These are phyloP conservation scores for Aphidius ervi DNA, from an alignment of 1,140 invertebrate genomes.

Conservation along the genomic window DNA sequence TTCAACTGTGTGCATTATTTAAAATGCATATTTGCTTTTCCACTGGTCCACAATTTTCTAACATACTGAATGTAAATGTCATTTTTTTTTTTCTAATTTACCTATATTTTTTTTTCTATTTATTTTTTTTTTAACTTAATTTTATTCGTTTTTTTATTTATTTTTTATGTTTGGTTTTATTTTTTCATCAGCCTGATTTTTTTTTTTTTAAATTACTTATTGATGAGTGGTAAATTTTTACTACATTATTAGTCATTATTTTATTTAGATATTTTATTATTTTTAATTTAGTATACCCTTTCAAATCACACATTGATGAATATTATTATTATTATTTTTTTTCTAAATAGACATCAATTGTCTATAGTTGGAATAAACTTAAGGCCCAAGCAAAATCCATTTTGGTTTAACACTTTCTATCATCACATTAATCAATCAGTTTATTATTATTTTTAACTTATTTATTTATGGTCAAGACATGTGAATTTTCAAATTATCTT, in stretches of 20 bases:
- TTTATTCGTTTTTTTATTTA: too few species aligned
- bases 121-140: too few species aligned
- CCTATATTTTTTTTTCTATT: too few species aligned
- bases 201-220: too few species aligned
- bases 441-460: slow-evolving; percentile 2
- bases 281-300: slow-evolving; percentile 13
- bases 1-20: too few species aligned
- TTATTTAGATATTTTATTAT: neutral
- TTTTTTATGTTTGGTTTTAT: too few species aligned
- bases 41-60: too few species aligned
- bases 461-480: neutral
- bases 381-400: slow-evolving; percentile 18
- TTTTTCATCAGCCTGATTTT: too few species aligned
- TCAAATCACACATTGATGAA: slow-evolving; percentile 13
- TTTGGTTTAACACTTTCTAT: slow-evolving; percentile 20
- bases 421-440: slow-evolving; percentile 20
- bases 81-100: too few species aligned
- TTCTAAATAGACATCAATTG: slow-evolving; percentile 11
- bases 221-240: too few species aligned
- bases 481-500: neutral
- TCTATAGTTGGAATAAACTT: slow-evolving; percentile 5
- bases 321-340: neutral
- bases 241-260: neutral
- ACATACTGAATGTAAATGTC: too few species aligned
- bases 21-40: too few species aligned